Evolutionary conservation across 2,113 vertebrate genomes (phyloP).

Genomic region (Sorex araneus): DNA sequence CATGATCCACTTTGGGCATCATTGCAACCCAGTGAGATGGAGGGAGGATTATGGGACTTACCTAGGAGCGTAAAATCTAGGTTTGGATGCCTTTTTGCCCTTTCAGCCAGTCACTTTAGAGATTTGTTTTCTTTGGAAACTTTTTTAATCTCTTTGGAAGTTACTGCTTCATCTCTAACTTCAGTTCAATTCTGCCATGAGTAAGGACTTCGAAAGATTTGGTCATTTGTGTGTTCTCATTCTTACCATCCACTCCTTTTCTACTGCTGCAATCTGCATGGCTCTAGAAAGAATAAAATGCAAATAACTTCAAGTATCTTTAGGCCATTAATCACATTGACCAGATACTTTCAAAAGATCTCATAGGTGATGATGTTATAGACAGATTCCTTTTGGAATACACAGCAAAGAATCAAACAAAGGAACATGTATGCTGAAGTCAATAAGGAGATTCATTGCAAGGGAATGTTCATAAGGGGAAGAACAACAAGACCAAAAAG

Average conservation of each 20-base stretch:
- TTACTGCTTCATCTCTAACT: background rate
- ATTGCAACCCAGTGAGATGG: background rate
- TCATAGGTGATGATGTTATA: too few species aligned
- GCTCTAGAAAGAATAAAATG: background rate
- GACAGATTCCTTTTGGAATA: too few species aligned
- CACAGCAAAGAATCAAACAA: too few species aligned
- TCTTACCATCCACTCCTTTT: background rate
- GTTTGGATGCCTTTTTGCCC: background rate
- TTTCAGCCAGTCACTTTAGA: background rate
- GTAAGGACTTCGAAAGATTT: background rate
- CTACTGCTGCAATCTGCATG: background rate
- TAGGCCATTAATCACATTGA: background rate
- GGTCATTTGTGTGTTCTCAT: background rate
- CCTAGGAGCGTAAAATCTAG: background rate
- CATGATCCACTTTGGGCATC: conserved; percentile 18
- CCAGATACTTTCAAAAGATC: background rate
- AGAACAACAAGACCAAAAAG: too few species aligned
- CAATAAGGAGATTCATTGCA: too few species aligned
- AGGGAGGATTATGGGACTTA: background rate
- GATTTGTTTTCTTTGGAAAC: background rate
- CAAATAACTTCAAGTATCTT: background rate
- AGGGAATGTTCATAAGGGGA: too few species aligned
- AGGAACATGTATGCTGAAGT: too few species aligned
- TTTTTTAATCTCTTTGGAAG: background rate
- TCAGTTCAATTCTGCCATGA: background rate